Percentiles rank a stretch among this genome's conserved stretches.
These are phyloP conservation scores for Mizuhopecten yessoensis DNA, from an alignment of 1,140 invertebrate genomes.

Conservation along the genomic window DNA sequence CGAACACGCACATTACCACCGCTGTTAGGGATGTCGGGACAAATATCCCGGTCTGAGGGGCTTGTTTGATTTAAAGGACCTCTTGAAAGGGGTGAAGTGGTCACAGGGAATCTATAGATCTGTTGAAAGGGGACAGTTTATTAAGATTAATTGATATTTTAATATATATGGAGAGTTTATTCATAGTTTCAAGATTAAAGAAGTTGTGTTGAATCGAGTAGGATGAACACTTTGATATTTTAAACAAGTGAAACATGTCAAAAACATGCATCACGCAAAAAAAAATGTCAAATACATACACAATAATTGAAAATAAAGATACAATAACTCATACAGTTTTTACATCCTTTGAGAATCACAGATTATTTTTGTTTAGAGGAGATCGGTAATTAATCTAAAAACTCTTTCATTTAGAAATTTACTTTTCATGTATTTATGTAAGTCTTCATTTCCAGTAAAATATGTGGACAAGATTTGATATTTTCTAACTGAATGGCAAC, in stretches of 20 bases:
- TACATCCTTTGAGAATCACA: no score
- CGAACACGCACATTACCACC: neutral
- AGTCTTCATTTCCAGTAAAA: no score
- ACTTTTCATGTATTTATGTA: no score
- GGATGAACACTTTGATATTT: neutral
- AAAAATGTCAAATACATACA: neutral
- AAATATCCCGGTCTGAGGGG: slow-evolving; percentile 15
- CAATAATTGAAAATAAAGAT: neutral
- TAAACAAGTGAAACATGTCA: neutral
- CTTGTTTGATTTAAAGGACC: slow-evolving; percentile 23
- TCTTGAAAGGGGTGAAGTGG: slow-evolving; percentile 37
- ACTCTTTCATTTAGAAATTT: no score
- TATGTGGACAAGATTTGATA: no score
- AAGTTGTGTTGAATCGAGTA: neutral
- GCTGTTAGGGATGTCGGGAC: neutral
- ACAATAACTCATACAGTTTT: no score
- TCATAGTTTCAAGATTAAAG: neutral
- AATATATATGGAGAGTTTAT: slow-evolving; percentile 14
- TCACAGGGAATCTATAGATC: neutral
- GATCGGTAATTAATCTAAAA: no score
- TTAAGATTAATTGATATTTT: slow-evolving; percentile 18
- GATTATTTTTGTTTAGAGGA: no score
- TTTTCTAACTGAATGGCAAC: no score
- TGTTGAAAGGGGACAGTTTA: neutral
- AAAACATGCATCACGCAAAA: slow-evolving; percentile 9